Evolutionary conservation across 2,113 vertebrate genomes (phyloP), one percentile per base, ranked within the genome.

Genomic region (Gambusia holbrooki): DNA sequence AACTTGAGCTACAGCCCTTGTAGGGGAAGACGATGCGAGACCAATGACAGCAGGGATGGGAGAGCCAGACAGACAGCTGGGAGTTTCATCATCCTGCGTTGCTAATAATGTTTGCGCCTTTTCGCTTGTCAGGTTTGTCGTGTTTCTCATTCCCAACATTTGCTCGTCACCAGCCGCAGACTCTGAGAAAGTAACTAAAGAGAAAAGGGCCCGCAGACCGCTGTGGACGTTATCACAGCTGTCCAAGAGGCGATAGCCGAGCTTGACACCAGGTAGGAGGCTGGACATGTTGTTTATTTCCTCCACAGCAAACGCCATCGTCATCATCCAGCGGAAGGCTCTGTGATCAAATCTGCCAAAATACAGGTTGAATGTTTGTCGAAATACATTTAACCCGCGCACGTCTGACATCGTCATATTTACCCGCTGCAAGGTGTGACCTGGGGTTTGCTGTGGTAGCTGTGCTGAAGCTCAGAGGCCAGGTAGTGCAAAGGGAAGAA

Each of bases 1-100:
- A 45, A 82, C 92, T 15, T 94, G 90, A 74, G 93, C 93, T 30
- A 93, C 68, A 58, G 93, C 93, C 74, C 93, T 87, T 35, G 94
- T 90, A 6, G 93, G 92, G 5, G 94, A 91, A 17, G 94, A 95
- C 0, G 94, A 95, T 60, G 93, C 93, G 17, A 94, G 88, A 10
- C 94, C 94, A 0, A 95, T 93, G 25, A 95, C 84, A 78, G 87
- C 93, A 62, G 92, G 48, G 3, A 95, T 88, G n/a, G 93, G 92
- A 58, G 87, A 87, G 69, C 76, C 87, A 61, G 76, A 66, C 9
- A 90, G 30, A 85, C 93, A 94, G 3, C 17, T 62, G 30, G 80
- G 28, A 61, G 0, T 51, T 62, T 77, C 70, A 62, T 45, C 60
- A 62, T 45, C 60, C 33, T 71, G 42, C 29, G 13, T 33, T 61